Evolutionary conservation across 2,888 invertebrate species (phyloP).

Genomic region (Plemyria rubiginata): DNA sequence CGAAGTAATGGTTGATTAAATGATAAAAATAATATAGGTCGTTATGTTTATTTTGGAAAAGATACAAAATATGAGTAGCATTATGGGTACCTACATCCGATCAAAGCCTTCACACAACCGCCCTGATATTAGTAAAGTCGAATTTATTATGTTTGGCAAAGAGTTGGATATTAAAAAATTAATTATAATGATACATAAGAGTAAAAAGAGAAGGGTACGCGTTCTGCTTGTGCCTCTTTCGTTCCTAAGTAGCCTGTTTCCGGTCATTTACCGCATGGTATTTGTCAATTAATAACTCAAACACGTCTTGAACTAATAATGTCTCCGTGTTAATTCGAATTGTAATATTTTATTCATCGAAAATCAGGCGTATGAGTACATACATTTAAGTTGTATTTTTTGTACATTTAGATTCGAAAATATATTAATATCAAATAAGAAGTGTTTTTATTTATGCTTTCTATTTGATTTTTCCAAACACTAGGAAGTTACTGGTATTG

Average conservation of each 20-base stretch:
- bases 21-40: constrained; percentile 81
- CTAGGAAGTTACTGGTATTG: no score
- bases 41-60: constrained; percentile 81
- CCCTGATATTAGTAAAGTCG: constrained; percentile 80
- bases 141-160: constrained; percentile 77
- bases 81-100: constrained; percentile 62
- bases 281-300: constrained; percentile 80
- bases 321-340: constrained; percentile 63
- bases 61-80: constrained; percentile 69
- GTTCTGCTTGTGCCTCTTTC: constrained; percentile 65
- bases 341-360: constrained; percentile 72
- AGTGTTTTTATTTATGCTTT: constrained; percentile 49
- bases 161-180: constrained; percentile 52
- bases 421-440: constrained; percentile 87
- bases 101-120: constrained; percentile 78
- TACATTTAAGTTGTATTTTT: constrained; percentile 89
- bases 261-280: constrained; percentile 65
- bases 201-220: constrained; percentile 55
- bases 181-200: constrained; percentile 49
- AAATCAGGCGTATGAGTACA: constrained; percentile 85
- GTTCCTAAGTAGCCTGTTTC: constrained; percentile 79
- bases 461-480: constrained; percentile 1
- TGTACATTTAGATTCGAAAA: constrained; percentile 91
- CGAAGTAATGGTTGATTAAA: constrained; percentile 85
- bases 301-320: constrained; percentile 62